Conservation (phyloP, 1,140 invertebrate species). For the Laupala kohalensis region DNA sequence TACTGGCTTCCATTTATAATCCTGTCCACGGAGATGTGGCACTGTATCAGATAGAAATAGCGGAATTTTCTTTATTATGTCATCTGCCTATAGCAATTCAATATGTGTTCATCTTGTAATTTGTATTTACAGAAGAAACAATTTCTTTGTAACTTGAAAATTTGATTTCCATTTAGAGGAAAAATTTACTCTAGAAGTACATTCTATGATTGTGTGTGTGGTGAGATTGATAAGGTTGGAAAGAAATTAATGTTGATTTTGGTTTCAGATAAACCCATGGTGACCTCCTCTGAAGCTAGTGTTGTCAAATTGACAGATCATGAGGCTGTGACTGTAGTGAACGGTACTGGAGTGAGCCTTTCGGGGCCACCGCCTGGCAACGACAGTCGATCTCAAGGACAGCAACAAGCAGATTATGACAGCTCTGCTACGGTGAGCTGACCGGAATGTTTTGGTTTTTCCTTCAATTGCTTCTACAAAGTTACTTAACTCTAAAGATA, state of each 20-base stretch:
- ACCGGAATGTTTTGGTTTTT: no score
- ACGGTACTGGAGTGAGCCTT: not conserved
- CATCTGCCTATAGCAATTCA: no score
- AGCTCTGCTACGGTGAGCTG: conserved; percentile 58
- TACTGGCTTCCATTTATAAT: no score
- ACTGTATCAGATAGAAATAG: no score
- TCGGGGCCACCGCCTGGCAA: not conserved
- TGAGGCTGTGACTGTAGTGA: not conserved
- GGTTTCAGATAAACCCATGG: not conserved
- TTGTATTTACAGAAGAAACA: not conserved
- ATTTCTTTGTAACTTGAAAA: not conserved
- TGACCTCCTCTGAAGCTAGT: not conserved
- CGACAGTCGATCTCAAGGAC: conserved; percentile 1
- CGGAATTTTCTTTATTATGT: no score
- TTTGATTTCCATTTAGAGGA: not conserved
- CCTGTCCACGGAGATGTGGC: no score
- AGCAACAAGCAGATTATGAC: conserved; percentile 57
- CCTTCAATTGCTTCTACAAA: no score
- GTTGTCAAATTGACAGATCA: not conserved
- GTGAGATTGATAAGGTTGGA: not conserved
- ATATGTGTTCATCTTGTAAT: not conserved
- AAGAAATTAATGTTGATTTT: no score
- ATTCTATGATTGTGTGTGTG: no score
- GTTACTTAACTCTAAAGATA: no score
- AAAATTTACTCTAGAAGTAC: not conserved